Base-by-base conservation (phyloP, 2,797 vertebrate species). In the Sphenodon punctatus region DNA sequence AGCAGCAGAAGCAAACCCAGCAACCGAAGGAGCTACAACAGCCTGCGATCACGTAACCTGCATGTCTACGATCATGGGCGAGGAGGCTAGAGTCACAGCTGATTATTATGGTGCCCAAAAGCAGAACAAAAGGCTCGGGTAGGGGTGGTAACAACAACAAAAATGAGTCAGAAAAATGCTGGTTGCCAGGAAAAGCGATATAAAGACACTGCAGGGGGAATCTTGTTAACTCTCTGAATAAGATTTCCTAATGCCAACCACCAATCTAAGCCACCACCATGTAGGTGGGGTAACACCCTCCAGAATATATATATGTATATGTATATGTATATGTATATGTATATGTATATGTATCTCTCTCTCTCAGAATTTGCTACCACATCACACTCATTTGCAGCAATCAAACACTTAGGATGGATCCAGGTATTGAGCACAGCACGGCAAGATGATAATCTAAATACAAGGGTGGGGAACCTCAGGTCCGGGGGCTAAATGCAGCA, bases 31-130 rank as follows among this genome's bases (percentile, higher is more conserved):
- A 65, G 72, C 81, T 48, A 30, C 73, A 60, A 39, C 39, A 85
- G 73, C 75, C 76, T 41, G 70, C 78, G 86, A 73, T 42, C 70
- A 82, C 51, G 3, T 27, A 30, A n/a, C 32, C 63, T 59, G 66
- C 70, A 78, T 30, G 81, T 48, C 56, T 88, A 67, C 71, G 80
- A 79, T 76, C 46, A 76, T 10, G 68, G 65, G 85, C 58, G 27
- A 64, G 80, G 66, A 64, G 59, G 16, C 14, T 70, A 78, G 0
- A 46, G 5, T 39, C 82, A 53, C 79, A 94, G 80, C 84, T 78
- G 39, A 55, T 51, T 49, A 72, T 48, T 87, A 81, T 55, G 78
- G 68, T 53, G 80, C 82, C n/a, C n/a, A 82, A 80, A 89, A 53
- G 23, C 20, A 48, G 32, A 53, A 76, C 69, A 82, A 80, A 73